A percentile compares a stretch with the other conserved stretches of the same genome.
These are phyloP conservation scores for Chymomyza costata DNA, from an alignment of 1,140 invertebrate species.

Conservation along the genomic window DNA sequence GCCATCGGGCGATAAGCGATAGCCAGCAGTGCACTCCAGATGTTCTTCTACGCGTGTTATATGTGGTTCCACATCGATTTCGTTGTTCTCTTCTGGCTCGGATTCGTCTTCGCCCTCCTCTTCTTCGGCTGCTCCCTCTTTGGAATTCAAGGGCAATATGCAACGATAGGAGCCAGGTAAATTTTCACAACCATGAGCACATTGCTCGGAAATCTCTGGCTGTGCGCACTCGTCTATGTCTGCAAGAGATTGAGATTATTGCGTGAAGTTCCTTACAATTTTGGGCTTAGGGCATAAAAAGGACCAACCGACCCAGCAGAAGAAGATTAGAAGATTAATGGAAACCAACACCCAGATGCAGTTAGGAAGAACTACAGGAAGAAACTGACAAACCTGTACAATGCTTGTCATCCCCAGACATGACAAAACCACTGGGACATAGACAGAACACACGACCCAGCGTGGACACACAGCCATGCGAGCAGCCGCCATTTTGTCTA, in stretches of 20 bases:
- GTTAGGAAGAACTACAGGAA: too few relatives aligned
- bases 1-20: conserved; percentile 44
- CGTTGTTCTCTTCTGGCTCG: conserved; percentile 1
- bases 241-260: too few relatives aligned
- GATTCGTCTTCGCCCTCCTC: too few relatives aligned
- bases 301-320: too few relatives aligned
- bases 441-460: conserved; percentile 79
- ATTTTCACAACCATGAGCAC: conserved; percentile 81
- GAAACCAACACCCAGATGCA: too few relatives aligned
- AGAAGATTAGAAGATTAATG: too few relatives aligned
- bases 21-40: conserved; percentile 74
- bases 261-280: too few relatives aligned
- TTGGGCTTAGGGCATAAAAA: too few relatives aligned
- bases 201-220: conserved; percentile 77
- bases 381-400: conserved; percentile 76
- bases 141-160: conserved; percentile 27
- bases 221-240: conserved; percentile 83
- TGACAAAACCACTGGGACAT: conserved; percentile 77
- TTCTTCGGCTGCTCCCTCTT: conserved; percentile 11
- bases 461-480: conserved; percentile 80
- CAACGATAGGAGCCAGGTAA: conserved; percentile 83
- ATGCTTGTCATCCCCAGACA: conserved; percentile 75
- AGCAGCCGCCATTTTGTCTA: conserved; percentile 78
- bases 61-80: neutral
- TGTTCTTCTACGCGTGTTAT: neutral